Percentiles rank a stretch among this genome's conserved stretches.
Conservation (phyloP, 2,797 vertebrate genomes). For the Pyrocephalus nanus region DNA sequence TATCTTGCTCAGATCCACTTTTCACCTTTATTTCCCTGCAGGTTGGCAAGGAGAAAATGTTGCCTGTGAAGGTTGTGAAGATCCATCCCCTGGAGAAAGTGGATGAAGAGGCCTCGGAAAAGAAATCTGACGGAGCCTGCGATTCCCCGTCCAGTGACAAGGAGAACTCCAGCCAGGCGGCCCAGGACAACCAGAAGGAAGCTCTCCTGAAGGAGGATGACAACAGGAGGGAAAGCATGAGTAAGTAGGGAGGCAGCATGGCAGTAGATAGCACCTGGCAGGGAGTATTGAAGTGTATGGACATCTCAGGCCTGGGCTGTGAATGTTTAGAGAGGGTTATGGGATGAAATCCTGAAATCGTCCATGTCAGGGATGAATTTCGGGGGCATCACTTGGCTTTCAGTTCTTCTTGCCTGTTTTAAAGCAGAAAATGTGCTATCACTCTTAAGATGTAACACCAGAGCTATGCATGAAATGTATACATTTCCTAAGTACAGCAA, state of each 20-base stretch:
- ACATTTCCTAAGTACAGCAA: not conserved
- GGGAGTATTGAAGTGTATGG: not conserved
- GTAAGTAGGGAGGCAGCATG: slow-evolving; percentile 77
- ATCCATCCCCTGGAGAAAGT: slow-evolving; percentile 88
- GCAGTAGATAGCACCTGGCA: not conserved
- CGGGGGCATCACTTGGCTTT: not conserved
- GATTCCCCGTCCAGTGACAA: slow-evolving; percentile 98
- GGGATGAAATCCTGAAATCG: not conserved
- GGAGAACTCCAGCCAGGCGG: slow-evolving; percentile 89
- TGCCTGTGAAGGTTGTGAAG: slow-evolving; percentile 88
- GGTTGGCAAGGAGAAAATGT: slow-evolving; percentile 93
- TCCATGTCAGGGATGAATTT: not conserved
- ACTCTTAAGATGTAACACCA: not conserved
- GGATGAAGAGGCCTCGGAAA: slow-evolving; percentile 85
- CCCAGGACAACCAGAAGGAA: slow-evolving; percentile 89
- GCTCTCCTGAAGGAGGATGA: slow-evolving; percentile 85
- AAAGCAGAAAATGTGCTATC: not conserved
- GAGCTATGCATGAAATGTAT: not conserved
- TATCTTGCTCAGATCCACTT: not conserved
- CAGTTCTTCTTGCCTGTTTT: not conserved
- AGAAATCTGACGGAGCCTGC: slow-evolving; percentile 92
- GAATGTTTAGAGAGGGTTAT: not conserved
- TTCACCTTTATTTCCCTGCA: slow-evolving; percentile 36
- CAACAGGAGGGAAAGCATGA: slow-evolving; percentile 87
- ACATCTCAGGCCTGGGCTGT: rapidly evolving